phyloP scores from a whole-genome alignment of 2,888 invertebrate species.

The Heteromyza rotundicornis region DNA sequence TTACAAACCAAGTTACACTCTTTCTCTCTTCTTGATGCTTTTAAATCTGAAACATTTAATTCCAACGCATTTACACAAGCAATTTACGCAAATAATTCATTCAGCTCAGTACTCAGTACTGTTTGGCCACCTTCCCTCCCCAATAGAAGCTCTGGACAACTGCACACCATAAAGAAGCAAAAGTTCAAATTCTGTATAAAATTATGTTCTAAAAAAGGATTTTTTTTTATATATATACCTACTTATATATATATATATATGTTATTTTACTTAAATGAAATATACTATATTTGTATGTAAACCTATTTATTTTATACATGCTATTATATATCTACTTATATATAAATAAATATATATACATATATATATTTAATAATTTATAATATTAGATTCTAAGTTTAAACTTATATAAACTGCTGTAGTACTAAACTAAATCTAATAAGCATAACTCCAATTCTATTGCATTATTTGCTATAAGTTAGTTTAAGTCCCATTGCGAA shows the following conservation, averaged over 20 bases:
- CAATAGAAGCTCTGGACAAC: no score
- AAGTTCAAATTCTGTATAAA: conserved; percentile 16
- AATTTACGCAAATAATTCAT: no score
- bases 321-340: not conserved
- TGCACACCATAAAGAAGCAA: not conserved
- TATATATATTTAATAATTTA: not conserved
- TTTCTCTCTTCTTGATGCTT: no score
- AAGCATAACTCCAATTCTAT: conserved; percentile 26
- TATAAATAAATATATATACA: not conserved
- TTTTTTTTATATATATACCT: conserved; percentile 38
- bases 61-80: no score
- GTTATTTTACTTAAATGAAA: conserved; percentile 15
- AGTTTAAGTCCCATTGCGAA: not conserved
- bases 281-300: not conserved
- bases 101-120: no score
- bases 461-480: conserved; percentile 31
- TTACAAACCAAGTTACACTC: no score
- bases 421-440: conserved; percentile 6
- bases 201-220: conserved; percentile 19
- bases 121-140: no score
- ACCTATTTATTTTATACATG: conserved; percentile 13
- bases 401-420: conserved; percentile 3
- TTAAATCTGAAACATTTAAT: no score
- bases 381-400: conserved; percentile 10
- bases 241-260: conserved; percentile 12